A percentile compares a stretch with the other conserved stretches of the same genome.
These are phyloP conservation scores for Chelonus insularis DNA, from an alignment of 1,140 invertebrate species.

Conservation along the genomic window DNA sequence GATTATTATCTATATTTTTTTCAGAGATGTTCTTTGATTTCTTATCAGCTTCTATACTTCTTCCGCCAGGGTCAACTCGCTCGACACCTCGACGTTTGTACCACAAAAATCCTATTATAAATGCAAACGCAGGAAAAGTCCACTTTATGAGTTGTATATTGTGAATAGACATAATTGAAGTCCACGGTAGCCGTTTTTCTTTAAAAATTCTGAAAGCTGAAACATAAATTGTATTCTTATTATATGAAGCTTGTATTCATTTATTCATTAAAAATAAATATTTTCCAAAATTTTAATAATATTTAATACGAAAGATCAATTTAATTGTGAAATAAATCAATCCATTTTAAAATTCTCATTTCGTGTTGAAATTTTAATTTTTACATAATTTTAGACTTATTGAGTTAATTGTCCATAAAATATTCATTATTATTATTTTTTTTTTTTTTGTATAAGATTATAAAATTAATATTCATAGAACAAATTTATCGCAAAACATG, in stretches of 20 bases:
- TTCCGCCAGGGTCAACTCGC: conserved; percentile 59
- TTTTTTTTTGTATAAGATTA: no score
- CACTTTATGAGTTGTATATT: conserved; percentile 51
- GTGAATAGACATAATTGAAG: conserved; percentile 46
- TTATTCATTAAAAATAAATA: background rate
- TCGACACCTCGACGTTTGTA: conserved; percentile 57
- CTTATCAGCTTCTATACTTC: conserved; percentile 20
- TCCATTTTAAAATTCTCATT: no score
- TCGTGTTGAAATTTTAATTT: no score
- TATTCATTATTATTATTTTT: no score
- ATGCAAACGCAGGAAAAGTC: conserved; percentile 54
- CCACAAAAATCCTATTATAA: conserved; percentile 57
- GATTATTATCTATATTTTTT: background rate
- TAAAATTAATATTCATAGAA: no score
- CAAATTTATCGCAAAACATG: no score
- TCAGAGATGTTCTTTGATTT: conserved; percentile 1
- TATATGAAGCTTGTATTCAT: background rate
- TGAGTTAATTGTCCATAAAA: no score
- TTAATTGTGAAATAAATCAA: no score
- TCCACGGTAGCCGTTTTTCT: conserved; percentile 48
- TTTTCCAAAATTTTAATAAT: no score
- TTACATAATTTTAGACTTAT: no score
- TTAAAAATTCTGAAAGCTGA: conserved; percentile 32
- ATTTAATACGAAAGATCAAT: no score
- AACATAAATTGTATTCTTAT: conserved; percentile 28